Evolutionary conservation across 2,888 invertebrate genomes (phyloP), one percentile per base, ranked within the genome.

Genomic region (Lycia hirtaria): DNA sequence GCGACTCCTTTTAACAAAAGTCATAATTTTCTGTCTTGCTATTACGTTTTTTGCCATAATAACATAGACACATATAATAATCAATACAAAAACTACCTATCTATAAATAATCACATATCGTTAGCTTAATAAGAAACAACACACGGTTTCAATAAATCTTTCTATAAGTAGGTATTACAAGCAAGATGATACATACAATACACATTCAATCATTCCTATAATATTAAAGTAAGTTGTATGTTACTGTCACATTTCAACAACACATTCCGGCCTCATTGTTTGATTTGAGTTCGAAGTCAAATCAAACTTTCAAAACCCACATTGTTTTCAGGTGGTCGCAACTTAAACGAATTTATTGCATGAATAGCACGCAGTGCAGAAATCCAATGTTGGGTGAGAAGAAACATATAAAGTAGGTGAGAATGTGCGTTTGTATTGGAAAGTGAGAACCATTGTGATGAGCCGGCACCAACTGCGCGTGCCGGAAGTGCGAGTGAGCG

Each of bases 401-500:
- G 10, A 33, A 44, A 44, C 26, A 24, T 40, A 35, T 44, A 12
- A 12, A 50, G 37, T 51, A 56, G 19, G 51, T 53, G 45, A 53
- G 41, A 53, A 64, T 64, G 64, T 62, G 60, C 22, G 26, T 57
- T 52, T 62, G 60, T 17, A 24, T 57, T 52, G 47, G 51, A 49
- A 52, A 68, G 61, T 66, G 63, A 70, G 38, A 56, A 17, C 95
- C 93, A 68, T 74, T 69, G 75, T 67, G 71, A 93, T 93, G 93
- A 93, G 93, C 82, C 89, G 85, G 26, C 79, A 92, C 76, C 92
- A 93, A 77, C 90, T 95, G 68, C 93, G 94, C 69, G 94, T 95
- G 66, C 95, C 95, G 70, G 95, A 95, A 92, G 81, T 95, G 80
- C 93, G 95, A 83, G 93, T 94, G 79, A 88, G 91, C 65, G 93